Evolutionary conservation across 2,797 vertebrate genomes (phyloP), one percentile per base, ranked within the genome.

Genomic region (Coregonus sp.): DNA sequence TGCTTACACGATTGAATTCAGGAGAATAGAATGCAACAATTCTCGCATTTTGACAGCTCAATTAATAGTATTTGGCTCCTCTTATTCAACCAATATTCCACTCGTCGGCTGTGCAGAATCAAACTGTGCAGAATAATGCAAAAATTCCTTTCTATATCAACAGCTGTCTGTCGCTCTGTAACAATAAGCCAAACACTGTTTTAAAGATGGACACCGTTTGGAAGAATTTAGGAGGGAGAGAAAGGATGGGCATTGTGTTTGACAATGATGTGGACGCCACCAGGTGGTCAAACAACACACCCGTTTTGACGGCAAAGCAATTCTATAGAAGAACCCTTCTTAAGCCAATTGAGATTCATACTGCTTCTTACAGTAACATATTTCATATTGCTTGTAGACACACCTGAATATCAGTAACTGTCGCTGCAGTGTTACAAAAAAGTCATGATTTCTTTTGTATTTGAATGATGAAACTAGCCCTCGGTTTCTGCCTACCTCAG

Each of bases 221-320:
- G n/a, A 5, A 59, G 16, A 66, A 20, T 37, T 20, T n/a, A 47
- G 66, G 51, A 50, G 71, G 40, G 18, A 65, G 35, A 68, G 51
- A 37, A 35, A 71, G 70, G 37, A 76, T n/a, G 3, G 37, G 5
- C 40, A 50, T 50, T 52, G 9, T 61, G 65, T 59, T 66, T 12
- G 16, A 59, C 15, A 78, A 70, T 0, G 0, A 82, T 51, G 3
- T 67, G 51, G 2, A 29, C 70, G 74, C 77, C 56, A 76, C 20
- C 35, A 40, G 72, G 54, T 75, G 77, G 77, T 74, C 18, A 47
- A 18, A 52, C 3, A 73, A 63, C 65, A 31, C 18, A 59, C 68
- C 29, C 54, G 14, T 35, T 11, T 25, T 37, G 59, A 63, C 33
- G 15, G 18, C 63, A 31, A 31, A 65, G 25, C 63, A 65, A 65